These are phyloP conservation scores for Ochropleura plecta DNA, from an alignment of 2,888 invertebrate genomes.

Conservation along the genomic window DNA sequence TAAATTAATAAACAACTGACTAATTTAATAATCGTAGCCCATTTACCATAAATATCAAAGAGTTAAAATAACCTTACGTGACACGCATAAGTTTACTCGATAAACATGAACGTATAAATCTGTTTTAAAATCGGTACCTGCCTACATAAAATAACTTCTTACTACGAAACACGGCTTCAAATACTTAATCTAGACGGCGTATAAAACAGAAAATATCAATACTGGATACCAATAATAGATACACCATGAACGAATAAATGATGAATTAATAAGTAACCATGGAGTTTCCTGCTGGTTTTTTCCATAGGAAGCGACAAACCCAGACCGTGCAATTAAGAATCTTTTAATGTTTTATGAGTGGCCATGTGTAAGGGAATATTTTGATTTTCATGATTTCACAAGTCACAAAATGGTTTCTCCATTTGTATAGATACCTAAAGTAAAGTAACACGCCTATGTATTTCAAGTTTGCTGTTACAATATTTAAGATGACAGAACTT, in stretches of 20 bases:
- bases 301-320: neutral
- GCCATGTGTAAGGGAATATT: no score
- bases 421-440: neutral
- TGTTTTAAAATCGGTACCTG: slow-evolving; percentile 2
- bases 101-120: slow-evolving; percentile 13
- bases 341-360: no score
- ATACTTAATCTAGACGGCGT: neutral
- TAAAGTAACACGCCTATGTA: neutral
- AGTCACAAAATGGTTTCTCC: neutral
- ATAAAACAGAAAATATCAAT: neutral
- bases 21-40: slow-evolving; percentile 13
- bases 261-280: neutral
- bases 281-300: neutral
- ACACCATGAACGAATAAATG: neutral
- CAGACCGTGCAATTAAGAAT: no score
- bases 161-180: neutral
- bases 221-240: neutral
- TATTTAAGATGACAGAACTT: neutral
- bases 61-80: slow-evolving; percentile 29
- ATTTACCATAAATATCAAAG: slow-evolving; percentile 25
- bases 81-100: slow-evolving; percentile 23
- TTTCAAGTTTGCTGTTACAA: neutral
- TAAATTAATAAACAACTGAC: neutral
- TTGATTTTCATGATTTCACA: neutral
- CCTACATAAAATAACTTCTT: neutral